phyloP scores from a whole-genome alignment of 2,888 invertebrate species.

The Eurytoma californica region DNA sequence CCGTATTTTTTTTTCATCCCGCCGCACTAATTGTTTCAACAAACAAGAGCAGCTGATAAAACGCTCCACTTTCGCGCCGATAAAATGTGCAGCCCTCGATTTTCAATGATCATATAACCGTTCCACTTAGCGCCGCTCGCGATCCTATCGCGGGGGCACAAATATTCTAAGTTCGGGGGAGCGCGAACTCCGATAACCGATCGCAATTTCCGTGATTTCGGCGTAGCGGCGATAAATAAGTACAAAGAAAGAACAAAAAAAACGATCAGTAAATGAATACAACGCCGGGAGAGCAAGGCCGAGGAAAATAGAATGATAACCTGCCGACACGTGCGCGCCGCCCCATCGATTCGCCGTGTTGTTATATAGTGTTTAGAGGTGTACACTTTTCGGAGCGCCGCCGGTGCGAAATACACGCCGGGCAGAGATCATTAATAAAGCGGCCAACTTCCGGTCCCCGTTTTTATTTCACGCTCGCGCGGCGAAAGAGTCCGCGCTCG shows the following conservation, averaged over 20 bases:
- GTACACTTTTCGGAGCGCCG: constrained; percentile 2
- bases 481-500: too few relatives aligned
- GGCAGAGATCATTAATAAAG: constrained; percentile 42
- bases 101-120: too few relatives aligned
- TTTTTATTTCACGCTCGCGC: not conserved
- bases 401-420: constrained; percentile 31
- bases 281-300: not conserved
- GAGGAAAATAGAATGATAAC: constrained; percentile 33
- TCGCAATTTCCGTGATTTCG: constrained; percentile 36
- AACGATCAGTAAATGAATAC: constrained; percentile 37
- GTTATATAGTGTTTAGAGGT: not conserved
- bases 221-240: constrained; percentile 16
- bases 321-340: constrained; percentile 16
- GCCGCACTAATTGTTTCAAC: too few relatives aligned
- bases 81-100: too few relatives aligned
- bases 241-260: not conserved
- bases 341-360: constrained; percentile 41
- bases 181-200: not conserved
- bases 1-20: too few relatives aligned
- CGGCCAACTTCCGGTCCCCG: not conserved
- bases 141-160: too few relatives aligned
- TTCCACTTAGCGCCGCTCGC: too few relatives aligned
- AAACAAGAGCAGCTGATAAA: too few relatives aligned
- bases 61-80: too few relatives aligned
- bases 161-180: too few relatives aligned